Base-by-base conservation (phyloP, 2,888 invertebrate species). In the Philereme transversata region DNA sequence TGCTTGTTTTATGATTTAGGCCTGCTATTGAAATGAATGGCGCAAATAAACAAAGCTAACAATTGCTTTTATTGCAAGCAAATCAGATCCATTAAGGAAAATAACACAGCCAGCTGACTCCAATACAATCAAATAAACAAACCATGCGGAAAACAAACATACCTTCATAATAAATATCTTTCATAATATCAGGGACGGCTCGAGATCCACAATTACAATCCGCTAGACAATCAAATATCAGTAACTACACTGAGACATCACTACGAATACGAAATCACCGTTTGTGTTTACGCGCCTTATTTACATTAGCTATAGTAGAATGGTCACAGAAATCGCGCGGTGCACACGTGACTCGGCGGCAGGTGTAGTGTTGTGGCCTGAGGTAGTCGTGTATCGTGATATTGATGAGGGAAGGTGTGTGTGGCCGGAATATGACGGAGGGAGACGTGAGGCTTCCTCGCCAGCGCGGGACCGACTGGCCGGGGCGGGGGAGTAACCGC, bases 401-500 rank as follows among this genome's bases (percentile, higher is more conserved):
- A 67, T 77, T 79, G 78, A 79, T 80, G 73, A 76, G 75, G 74
- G 78, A 75, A 75, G 76, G 75, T 77, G 74, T 75, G 72, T 75
- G 72, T 66, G 72, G 55, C 43, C 46, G 52, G 71, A 65, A 60
- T 52, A 66, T 65, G 63, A 69, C 65, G 72, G 67, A 67, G 67
- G 57, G 69, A 60, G 79, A 83, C 86, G 89, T 83, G 79, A 71
- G 79, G 78, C 80, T 78, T 67, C 78, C 69, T 62, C 74, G 82
- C 75, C 74, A 76, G 78, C 89, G 81, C 88, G 85, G 77, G 76
- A 73, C 77, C 75, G 79, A 90, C 90, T 90, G 86, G 74, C 78
- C 71, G 79, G 86, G 88, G 86, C 84, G 88, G 87, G 88, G 83
- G 84, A 71, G 72, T 59, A 45, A 22, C 57, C 46, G 53, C 57